Base-by-base conservation (phyloP, 1,140 invertebrate genomes). In the Pectinophora gossypiella region DNA sequence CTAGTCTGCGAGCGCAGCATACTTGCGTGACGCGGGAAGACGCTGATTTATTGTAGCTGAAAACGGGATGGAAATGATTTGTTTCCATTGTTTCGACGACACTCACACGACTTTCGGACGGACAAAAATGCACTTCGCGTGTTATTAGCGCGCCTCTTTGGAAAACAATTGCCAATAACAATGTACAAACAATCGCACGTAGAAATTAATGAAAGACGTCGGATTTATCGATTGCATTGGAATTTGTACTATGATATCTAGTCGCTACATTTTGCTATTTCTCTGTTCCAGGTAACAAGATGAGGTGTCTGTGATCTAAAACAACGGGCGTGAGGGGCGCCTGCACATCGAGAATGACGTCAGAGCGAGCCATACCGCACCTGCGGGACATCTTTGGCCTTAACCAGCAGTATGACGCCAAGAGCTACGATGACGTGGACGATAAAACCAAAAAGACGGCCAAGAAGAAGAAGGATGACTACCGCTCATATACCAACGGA, bases 361-460 rank as follows among this genome's bases (percentile, higher is more conserved):
- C 90, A 18, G 92, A 93, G 52, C 85, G 92, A 36, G 91, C 90
- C 66, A 93, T 93, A 61, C 92, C 92, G 16, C 91, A 93, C 60
- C 78, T 93, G 48, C 78, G 91, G 54, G 92, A 92, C 68, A 93
- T 93, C 64, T 93, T 93, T 68, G 90, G 91, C n/a, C 88, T 91
- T 55, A 88, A 76, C 74, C 78, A 84, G 51, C 79, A 79, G 52
- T 86, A 81, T 54, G 76, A 85, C 18, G 59, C 55, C 47, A 85
- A 88, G 53, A 54, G 61, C 19, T 79, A 63, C 56, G 74, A 83
- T 23, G 78, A 87, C 35, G 66, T 71, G 36, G 90, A 92, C 23
- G 90, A 91, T 51, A 89, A 88, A 61, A 89, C 81, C 42, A 90
- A 90, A 55, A 89, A 90, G 65, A 87, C 88, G 7, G 5, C 42